Conservation (phyloP, 2,888 invertebrate genomes). For the Agrotis segetum region DNA sequence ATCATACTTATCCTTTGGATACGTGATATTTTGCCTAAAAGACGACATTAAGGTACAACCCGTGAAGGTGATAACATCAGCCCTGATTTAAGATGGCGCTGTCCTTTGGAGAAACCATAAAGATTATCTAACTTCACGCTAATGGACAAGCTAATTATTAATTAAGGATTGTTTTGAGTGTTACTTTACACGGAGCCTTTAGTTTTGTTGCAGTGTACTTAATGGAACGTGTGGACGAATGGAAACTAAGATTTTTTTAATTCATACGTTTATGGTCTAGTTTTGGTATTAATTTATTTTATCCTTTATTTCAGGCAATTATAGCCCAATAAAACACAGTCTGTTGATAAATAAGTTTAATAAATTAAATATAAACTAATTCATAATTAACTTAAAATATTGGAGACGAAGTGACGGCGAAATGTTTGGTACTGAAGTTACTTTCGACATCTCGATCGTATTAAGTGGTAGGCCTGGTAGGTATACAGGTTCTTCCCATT, state of each 20-base stretch:
- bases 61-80: conserved; percentile 61
- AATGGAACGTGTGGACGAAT: conserved; percentile 2
- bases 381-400: too few species aligned
- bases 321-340: too few species aligned
- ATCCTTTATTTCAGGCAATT: too few species aligned
- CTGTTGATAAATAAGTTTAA: too few species aligned
- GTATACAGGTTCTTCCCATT: too few species aligned
- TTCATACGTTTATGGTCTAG: too few species aligned
- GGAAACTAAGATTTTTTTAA: conserved; percentile 6
- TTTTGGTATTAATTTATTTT: too few species aligned
- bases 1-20: conserved; percentile 73
- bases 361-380: too few species aligned
- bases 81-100: conserved; percentile 78
- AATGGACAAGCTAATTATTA: conserved; percentile 85
- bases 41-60: conserved; percentile 70
- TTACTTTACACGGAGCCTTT: conserved; percentile 37
- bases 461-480: too few species aligned
- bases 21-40: conserved; percentile 79
- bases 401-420: too few species aligned
- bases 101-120: conserved; percentile 79
- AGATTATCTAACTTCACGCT: conserved; percentile 82
- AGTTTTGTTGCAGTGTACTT: conserved; percentile 33
- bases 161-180: conserved; percentile 74
- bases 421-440: too few species aligned
- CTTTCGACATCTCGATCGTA: too few species aligned